Evolutionary conservation across 2,797 vertebrate species (phyloP).

Genomic region (Lagorchestes hirsutus): DNA sequence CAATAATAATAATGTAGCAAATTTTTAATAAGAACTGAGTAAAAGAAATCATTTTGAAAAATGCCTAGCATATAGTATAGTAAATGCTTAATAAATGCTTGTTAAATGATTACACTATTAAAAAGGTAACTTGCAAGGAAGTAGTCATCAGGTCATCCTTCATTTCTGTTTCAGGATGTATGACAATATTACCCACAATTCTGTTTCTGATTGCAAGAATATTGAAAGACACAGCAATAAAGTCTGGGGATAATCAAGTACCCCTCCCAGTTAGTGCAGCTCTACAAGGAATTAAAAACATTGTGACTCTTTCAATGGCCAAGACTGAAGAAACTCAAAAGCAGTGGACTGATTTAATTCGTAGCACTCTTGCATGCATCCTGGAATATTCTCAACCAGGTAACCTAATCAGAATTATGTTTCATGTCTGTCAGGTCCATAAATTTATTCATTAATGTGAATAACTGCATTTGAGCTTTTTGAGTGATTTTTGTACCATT

Average conservation of each 20-base stretch:
- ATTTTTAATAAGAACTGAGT: constrained; percentile 53
- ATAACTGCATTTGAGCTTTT: background rate
- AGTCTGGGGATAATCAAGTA: constrained; percentile 91
- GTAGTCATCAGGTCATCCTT: constrained; percentile 57
- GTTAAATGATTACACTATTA: background rate
- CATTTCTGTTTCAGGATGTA: constrained; percentile 90
- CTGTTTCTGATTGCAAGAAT: constrained; percentile 96
- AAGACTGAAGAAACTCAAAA: constrained; percentile 90
- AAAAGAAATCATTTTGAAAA: constrained; percentile 40
- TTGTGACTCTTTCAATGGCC: constrained; percentile 93
- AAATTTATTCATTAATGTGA: constrained; percentile 12
- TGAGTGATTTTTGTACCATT: background rate
- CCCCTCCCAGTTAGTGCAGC: constrained; percentile 92
- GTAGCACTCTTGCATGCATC: constrained; percentile 96
- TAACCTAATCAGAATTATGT: constrained; percentile 77
- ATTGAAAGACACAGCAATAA: constrained; percentile 95
- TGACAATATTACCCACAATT: constrained; percentile 97
- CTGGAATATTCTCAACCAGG: constrained; percentile 96
- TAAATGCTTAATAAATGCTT: background rate
- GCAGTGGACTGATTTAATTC: constrained; percentile 95
- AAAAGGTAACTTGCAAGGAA: background rate
- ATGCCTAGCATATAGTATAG: background rate
- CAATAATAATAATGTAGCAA: constrained; percentile 15
- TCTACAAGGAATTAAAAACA: constrained; percentile 96
- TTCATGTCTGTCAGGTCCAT: background rate